Conservation (phyloP, 2,888 invertebrate species). For the Eulithis testata region DNA sequence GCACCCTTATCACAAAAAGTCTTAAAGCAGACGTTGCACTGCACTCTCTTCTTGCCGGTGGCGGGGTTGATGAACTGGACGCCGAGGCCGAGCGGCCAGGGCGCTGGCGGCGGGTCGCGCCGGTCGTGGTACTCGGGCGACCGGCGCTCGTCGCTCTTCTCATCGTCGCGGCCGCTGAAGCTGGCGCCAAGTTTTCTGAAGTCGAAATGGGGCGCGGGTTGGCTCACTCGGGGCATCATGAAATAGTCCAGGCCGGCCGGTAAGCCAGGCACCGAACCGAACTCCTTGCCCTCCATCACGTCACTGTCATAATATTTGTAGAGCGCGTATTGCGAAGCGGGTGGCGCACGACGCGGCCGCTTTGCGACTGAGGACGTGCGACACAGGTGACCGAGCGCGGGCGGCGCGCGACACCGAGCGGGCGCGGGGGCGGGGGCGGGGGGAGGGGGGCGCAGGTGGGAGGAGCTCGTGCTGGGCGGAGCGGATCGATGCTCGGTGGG, state of each 20-base stretch:
- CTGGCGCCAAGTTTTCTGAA: conserved; percentile 90
- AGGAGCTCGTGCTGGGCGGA: conserved; percentile 81
- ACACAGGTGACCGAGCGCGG: conserved; percentile 84
- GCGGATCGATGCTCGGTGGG: conserved; percentile 83
- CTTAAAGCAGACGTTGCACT: conserved; percentile 98
- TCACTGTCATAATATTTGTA: conserved; percentile 72
- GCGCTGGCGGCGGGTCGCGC: conserved; percentile 81
- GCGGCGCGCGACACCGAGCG: conserved; percentile 76
- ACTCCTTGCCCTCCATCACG: conserved; percentile 83
- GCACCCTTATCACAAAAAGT: conserved; percentile 99
- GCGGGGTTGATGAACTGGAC: conserved; percentile 95
- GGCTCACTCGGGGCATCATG: conserved; percentile 87
- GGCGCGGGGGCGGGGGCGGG: conserved; percentile 66
- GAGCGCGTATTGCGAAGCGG: conserved; percentile 70
- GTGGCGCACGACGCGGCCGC: conserved; percentile 86
- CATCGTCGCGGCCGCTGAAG: conserved; percentile 83
- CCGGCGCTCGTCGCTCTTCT: conserved; percentile 70
- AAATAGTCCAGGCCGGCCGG: conserved; percentile 81
- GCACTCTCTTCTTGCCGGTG: conserved; percentile 97
- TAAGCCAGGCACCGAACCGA: conserved; percentile 77
- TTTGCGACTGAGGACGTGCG: conserved; percentile 84
- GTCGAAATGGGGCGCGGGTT: conserved; percentile 95
- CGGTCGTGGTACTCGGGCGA: conserved; percentile 74
- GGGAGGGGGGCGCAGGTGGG: conserved; percentile 69
- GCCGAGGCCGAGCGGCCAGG: conserved; percentile 92